These are phyloP conservation scores for Montipora capitata DNA, from an alignment of 92 coral and sea anemone genomes.

Conservation along the genomic window DNA sequence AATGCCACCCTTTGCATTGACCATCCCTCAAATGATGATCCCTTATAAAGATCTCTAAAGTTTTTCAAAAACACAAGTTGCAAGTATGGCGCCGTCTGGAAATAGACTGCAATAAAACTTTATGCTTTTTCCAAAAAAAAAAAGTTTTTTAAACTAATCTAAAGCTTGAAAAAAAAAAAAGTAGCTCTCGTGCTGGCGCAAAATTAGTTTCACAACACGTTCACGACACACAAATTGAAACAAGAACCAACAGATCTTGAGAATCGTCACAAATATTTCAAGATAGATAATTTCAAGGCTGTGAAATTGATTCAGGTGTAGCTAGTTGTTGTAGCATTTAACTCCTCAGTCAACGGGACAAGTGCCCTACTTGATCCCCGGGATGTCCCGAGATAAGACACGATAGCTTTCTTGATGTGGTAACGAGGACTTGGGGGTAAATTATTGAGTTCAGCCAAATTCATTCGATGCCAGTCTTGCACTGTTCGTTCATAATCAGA, in stretches of 20 bases:
- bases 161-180: too few species aligned
- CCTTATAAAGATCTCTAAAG: too few species aligned
- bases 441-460: conserved; percentile 84
- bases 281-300: not conserved
- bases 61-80: too few species aligned
- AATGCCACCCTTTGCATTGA: too few species aligned
- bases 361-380: conserved; percentile 90
- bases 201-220: too few species aligned
- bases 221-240: too few species aligned
- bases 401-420: conserved; percentile 92
- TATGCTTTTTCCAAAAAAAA: too few species aligned
- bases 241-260: not conserved
- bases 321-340: conserved; percentile 59
- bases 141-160: too few species aligned
- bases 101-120: too few species aligned
- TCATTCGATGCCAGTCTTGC: conserved; percentile 97
- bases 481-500: conserved; percentile 90
- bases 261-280: not conserved
- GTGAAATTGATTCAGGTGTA: conserved; percentile 46
- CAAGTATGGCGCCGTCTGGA: too few species aligned
- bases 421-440: conserved; percentile 90
- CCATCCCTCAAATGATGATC: too few species aligned
- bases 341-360: conserved; percentile 85
- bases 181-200: too few species aligned
- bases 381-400: conserved; percentile 94